Base-by-base conservation (phyloP, 1,140 invertebrate species). In the Drosophila littoralis region DNA sequence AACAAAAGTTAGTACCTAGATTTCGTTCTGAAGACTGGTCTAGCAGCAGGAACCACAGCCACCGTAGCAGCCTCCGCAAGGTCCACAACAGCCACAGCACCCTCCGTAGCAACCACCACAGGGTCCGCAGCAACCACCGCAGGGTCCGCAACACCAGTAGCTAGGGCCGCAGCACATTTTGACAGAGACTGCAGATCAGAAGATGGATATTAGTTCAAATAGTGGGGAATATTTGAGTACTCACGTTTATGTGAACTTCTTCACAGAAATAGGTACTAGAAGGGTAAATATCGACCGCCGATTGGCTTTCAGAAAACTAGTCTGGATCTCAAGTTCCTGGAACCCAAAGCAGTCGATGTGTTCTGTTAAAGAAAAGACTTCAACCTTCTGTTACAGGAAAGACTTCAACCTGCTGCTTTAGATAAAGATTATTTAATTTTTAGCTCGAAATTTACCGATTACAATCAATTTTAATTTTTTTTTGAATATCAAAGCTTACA, bases 161-260 rank as follows among this genome's bases (percentile, higher is more conserved):
- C 42, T 15, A 15, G 42, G 42, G n/a, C 42, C 42, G 42, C 42
- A 45, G 15, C 42, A 45, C 42, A 45, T 45, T 3, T 45, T 45
- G 42, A 15, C 7, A 43, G 40, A 43, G 40, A 28, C 22, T 28
- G 22, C 22, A 28, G 4, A 5, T 3, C 22, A 28, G 4, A 28
- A 28, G 22, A 28, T 28, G 4, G 22, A 28, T 28, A 28, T 28
- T 28, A 5, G 22, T 28, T 28, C 4, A 28, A 28, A 28, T 0
- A 28, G 22, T 28, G 3, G 22, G 22, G 0, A 4, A 28, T 28
- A 28, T 28, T 28, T 28, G 22, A 28, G 22, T 28, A 28, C 22
- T 28, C 22, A 28, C 22, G 22, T 5, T 28, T 28, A 28, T 28
- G 4, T 28, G 22, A 28, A 28, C 4, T 28, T 28, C 22, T 5